Base-by-base conservation (phyloP, 2,797 vertebrate species). In the Paramormyrops hopkinsi region DNA sequence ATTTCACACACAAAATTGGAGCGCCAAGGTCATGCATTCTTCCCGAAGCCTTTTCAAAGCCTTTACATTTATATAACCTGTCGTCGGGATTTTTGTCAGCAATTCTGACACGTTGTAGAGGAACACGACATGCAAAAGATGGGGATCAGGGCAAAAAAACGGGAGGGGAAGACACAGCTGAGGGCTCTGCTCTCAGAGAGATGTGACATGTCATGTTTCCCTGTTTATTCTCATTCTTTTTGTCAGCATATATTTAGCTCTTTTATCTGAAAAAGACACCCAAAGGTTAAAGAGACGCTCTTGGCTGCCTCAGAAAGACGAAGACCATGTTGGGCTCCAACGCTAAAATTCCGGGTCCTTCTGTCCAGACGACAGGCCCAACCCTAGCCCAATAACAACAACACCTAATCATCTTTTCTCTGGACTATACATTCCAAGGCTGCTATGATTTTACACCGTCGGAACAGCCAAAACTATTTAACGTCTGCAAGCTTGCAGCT, bases 201-300 rank as follows among this genome's bases (percentile, higher is more conserved):
- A 87, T 19, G 54, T 2, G 11, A 89, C 29, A 82, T 46, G 50
- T 88, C 88, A 82, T 88, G 73, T 88, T 84, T 83, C 17, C 88
- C 82, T 33, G 12, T 59, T 76, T 79, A 14, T 59, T 25, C 29
- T 86, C 29, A 0, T 19, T 89, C 73, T 62, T 62, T 69, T 44
- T 86, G 25, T 48, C 33, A 48, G 89, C 79, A 84, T 29, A 84
- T 62, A 62, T 89, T 62, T 54, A 62, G 88, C 8, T 41, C 14
- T 82, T 62, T 86, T 37, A 25, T 89, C 46, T 86, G 65, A 46
- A 87, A 41, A 51, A 82, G 85, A 56, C 65, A 19, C 65, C 51
- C 1, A 37, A 62, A 87, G 85, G 62, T 79, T 53, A 86, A 29
- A 14, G 25, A 48, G 25, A 17, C 12, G 33, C 29, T 51, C 65